Conservation (phyloP, 2,888 invertebrate genomes). For the Rotaria socialis region DNA sequence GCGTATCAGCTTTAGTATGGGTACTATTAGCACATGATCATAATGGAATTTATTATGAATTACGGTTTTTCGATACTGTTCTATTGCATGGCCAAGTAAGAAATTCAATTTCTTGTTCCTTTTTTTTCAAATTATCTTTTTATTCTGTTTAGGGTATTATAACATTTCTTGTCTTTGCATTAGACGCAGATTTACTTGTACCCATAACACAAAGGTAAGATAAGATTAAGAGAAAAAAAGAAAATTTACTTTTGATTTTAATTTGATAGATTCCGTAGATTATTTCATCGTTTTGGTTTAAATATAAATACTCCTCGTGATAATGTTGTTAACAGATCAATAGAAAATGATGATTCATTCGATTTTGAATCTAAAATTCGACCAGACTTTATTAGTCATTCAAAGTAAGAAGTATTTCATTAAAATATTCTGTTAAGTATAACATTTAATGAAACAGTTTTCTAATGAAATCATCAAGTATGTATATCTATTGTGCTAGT, state of each 20-base stretch:
- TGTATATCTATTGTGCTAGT: neutral
- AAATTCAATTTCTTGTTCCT: neutral
- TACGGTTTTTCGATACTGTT: conserved; percentile 83
- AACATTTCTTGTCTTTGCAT: conserved; percentile 78
- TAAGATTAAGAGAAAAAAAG: neutral
- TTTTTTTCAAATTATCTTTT: neutral
- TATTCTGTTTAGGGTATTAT: conserved; percentile 68
- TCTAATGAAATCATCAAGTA: neutral
- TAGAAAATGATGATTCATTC: neutral
- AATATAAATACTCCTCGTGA: neutral
- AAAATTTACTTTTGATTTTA: neutral
- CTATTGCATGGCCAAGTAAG: conserved; percentile 74
- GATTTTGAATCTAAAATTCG: neutral
- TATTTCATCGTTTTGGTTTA: neutral
- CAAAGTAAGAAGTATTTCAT: neutral
- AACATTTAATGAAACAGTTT: neutral
- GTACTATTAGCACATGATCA: conserved; percentile 53
- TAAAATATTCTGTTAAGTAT: neutral
- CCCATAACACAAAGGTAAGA: conserved; percentile 39
- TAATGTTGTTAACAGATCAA: neutral
- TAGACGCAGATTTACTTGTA: conserved; percentile 70
- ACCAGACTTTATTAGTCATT: neutral
- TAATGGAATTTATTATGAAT: conserved; percentile 77
- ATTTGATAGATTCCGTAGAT: neutral
- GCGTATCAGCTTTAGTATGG: conserved; percentile 66